phyloP scores from a whole-genome alignment of 2,888 invertebrate genomes.

The Liodrosophila aerea region DNA sequence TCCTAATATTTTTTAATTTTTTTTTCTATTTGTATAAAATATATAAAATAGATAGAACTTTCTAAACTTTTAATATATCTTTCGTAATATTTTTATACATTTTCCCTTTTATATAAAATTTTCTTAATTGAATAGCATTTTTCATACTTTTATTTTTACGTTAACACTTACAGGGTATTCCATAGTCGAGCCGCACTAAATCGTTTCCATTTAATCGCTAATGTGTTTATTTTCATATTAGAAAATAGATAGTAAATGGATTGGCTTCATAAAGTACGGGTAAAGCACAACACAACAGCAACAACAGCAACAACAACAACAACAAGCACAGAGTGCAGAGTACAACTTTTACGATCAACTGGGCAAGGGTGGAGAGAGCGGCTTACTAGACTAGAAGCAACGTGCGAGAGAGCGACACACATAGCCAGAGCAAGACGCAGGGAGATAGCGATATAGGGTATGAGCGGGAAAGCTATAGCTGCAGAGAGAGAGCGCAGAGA shows the following conservation, averaged over 20 bases:
- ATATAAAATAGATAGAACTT: too few species aligned
- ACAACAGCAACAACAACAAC: constrained; percentile 21
- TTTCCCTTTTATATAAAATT: background rate
- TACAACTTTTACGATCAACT: constrained; percentile 51
- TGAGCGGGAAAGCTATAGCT: too few species aligned
- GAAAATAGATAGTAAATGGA: constrained; percentile 63
- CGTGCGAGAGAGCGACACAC: constrained; percentile 1
- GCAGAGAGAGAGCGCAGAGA: too few species aligned
- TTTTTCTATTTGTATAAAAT: too few species aligned
- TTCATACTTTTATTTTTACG: too few species aligned
- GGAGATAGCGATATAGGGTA: too few species aligned
- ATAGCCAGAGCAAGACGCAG: too few species aligned
- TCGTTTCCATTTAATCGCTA: constrained; percentile 38
- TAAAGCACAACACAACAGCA: constrained; percentile 6
- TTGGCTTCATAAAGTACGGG: constrained; percentile 13
- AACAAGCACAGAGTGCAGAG: constrained; percentile 53
- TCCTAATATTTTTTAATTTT: too few species aligned
- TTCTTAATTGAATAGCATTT: too few species aligned
- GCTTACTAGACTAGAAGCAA: background rate
- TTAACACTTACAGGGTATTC: constrained; percentile 17
- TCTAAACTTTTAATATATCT: too few species aligned
- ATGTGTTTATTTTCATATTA: constrained; percentile 58
- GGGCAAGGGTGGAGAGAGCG: background rate
- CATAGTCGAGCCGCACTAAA: background rate
- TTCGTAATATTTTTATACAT: too few species aligned